These are phyloP conservation scores for Aphidoletes aphidimyza DNA, from an alignment of 2,888 invertebrate genomes.

Conservation along the genomic window DNA sequence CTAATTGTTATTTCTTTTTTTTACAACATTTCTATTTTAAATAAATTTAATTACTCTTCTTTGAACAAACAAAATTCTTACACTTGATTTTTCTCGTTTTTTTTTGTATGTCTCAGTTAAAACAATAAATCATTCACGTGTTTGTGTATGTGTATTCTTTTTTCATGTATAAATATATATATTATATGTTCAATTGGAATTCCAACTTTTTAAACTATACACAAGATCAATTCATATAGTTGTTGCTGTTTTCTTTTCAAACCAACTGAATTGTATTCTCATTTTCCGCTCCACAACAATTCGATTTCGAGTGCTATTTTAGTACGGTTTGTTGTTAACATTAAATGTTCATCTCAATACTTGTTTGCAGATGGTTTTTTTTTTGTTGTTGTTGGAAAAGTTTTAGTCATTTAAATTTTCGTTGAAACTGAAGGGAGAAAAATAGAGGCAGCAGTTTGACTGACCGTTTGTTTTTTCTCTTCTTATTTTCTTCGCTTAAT, in stretches of 20 bases:
- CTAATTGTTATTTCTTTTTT: not conserved
- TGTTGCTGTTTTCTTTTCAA: not conserved
- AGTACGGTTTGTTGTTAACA: too few species aligned
- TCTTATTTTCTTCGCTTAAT: too few species aligned
- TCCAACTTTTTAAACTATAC: constrained; percentile 42
- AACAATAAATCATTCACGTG: not conserved
- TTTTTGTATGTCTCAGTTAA: constrained; percentile 7
- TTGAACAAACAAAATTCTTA: not conserved
- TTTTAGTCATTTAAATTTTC: too few species aligned
- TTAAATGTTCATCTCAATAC: too few species aligned
- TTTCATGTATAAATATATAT: constrained; percentile 31
- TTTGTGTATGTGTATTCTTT: not conserved
- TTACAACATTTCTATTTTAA: not conserved
- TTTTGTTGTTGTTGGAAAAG: too few species aligned
- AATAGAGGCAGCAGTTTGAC: too few species aligned
- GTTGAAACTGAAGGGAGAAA: too few species aligned
- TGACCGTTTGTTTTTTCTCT: too few species aligned
- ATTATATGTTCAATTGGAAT: constrained; percentile 1
- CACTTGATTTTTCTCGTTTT: not conserved
- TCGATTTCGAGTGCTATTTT: too few species aligned
- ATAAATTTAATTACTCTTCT: not conserved
- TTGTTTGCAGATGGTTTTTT: too few species aligned
- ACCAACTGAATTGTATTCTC: not conserved
- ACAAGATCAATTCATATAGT: not conserved
- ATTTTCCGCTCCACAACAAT: not conserved